Base-by-base conservation (phyloP, 2,113 vertebrate genomes). In the Oreotrochilus melanogaster region DNA sequence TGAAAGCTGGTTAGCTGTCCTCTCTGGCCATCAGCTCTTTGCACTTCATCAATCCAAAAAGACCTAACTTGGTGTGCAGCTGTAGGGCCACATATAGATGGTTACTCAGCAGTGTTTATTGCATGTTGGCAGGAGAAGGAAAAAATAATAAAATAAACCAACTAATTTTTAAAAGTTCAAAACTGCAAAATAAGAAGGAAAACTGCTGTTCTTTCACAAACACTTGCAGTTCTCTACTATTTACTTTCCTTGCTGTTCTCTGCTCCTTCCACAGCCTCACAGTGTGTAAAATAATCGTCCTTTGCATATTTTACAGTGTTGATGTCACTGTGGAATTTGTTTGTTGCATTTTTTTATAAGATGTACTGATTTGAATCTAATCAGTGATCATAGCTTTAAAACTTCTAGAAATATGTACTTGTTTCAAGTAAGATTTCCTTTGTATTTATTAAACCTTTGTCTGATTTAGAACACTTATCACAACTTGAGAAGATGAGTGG, bases 321-420 rank as follows among this genome's bases (percentile, higher is more conserved):
- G 76, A 58, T 62, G 18, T 70, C 51, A 78, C 56, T 67, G 53
- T 78, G 73, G 60, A 95, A 74, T 67, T 87, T 71, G 65, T 14
- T 62, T 80, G 19, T 81, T 74, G n/a, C 21, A 35, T 54, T 74
- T 66, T 56, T 81, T 74, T 39, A 58, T 56, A 42, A 89, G 47
- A 67, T 60, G 14, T 31, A 71, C 21, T 81, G 61, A 84, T 94
- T 66, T 84, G 67, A 84, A 91, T 47, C 25, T 50, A 66, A 94
- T 31, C 43, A 89, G 37, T 47, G 23, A 81, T 58, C 23, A 78
- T 35, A 84, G 53, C 61, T 94, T 84, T 89, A 50, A 62, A 81
- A 78, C 10, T 23, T 71, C 30, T 51, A n/a, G 51, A 61, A 86
- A 45, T 67, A 72, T 19, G 42, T 79, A 37, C 12, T 51, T 85